These are phyloP conservation scores for Euwallacea fornicatus DNA, from an alignment of 1,140 invertebrate genomes.

Conservation along the genomic window DNA sequence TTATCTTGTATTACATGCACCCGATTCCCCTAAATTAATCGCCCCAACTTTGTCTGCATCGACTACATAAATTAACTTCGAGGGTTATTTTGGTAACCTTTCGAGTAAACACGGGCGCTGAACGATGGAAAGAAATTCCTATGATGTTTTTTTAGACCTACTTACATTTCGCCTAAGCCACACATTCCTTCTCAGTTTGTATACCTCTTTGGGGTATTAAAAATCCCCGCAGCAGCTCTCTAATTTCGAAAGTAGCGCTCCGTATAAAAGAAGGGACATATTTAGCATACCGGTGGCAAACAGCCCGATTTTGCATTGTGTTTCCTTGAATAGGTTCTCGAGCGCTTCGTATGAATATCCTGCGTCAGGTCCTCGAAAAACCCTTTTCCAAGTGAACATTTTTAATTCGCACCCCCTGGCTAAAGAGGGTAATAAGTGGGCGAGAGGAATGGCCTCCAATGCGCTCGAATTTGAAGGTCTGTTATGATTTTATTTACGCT, in stretches of 20 bases:
- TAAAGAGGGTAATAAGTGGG: constrained; percentile 21
- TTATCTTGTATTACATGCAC: constrained; percentile 37
- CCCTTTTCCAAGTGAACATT: constrained; percentile 25
- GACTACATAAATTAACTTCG: constrained; percentile 29
- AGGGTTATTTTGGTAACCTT: constrained; percentile 31
- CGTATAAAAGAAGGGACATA: constrained; percentile 15
- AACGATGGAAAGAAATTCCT: neutral
- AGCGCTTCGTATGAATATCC: constrained; percentile 17
- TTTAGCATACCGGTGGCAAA: constrained; percentile 20
- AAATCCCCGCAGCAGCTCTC: too few species aligned
- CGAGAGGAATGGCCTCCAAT: constrained; percentile 12
- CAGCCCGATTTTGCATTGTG: constrained; percentile 15
- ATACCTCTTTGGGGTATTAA: too few species aligned
- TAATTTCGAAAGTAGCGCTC: neutral
- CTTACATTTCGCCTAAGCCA: neutral
- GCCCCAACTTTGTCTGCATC: constrained; percentile 16
- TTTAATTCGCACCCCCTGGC: constrained; percentile 22
- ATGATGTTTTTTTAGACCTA: neutral
- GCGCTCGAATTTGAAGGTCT: neutral
- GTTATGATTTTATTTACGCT: constrained; percentile 3
- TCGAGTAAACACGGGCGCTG: constrained; percentile 12
- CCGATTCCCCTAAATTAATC: constrained; percentile 36
- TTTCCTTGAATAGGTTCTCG: constrained; percentile 19
- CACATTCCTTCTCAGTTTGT: neutral
- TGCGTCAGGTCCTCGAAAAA: constrained; percentile 30